Evolutionary conservation across 2,113 vertebrate species (phyloP), one percentile per base, ranked within the genome.

Genomic region (Polypterus bichir): DNA sequence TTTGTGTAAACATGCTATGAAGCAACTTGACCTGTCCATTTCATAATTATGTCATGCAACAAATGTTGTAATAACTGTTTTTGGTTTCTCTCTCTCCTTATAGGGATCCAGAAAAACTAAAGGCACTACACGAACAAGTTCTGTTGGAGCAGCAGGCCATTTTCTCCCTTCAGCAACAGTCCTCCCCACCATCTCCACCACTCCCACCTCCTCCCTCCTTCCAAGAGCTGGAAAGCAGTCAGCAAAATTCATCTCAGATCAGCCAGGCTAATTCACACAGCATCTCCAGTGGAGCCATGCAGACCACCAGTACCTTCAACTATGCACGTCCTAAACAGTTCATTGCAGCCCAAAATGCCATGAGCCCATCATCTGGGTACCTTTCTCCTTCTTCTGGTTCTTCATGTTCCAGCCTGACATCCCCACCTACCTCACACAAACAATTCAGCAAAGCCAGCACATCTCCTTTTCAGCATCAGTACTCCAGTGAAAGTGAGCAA

Each of bases 291-390:
- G 27, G 27, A 27, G 68, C 84, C 86, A 97, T 97, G 94, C 93
- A 97, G 83, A 85, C 92, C 55, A 77, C 84, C 64, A 85, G 92
- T 79, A 91, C 94, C 60, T 98, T 98, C 80, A 98, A 97, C 83
- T 98, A 98, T 48, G 92, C 94, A 75, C 89, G 96, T 57, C 96
- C 96, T 73, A 98, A 97, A 77, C 96, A 98, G 81, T 98, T 98
- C 82, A 98, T 98, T 49, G 94, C 94, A 1, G 94, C 96, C 44
- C 96, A 98, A 81, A 91, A 81, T 44, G 65, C 67, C 7, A 74
- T 82, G 49, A 82, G 79, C 45, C 82, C 85, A n/a, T 74, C 83
- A 55, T 76, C 87, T 2, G 81, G 84, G 68, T 91, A 82, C n/a
- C 67, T 79, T 73, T 81, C 91, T 68, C 93, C 89, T 8, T 88